Base-by-base conservation (phyloP, 2,888 invertebrate genomes). In the Bibio marci region DNA sequence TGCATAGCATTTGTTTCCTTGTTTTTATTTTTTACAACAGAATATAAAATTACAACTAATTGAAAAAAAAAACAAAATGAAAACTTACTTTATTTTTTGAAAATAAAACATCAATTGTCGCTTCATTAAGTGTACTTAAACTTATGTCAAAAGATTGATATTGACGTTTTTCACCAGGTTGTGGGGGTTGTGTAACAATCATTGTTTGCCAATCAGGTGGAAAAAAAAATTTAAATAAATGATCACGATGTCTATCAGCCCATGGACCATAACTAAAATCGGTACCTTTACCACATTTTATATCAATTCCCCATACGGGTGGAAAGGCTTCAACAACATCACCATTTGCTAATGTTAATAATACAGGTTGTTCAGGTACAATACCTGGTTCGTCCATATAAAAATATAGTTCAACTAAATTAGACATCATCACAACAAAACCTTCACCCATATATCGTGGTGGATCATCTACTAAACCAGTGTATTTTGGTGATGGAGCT, bases 231-330 rank as follows among this genome's bases (percentile, higher is more conserved):
- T 80, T 87, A 63, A 88, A 95, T 26, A 98, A 66, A 60, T 87
- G 80, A 56, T 94, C 94, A 45, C 97, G 73, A 58, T 98, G 97
- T 37, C 94, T 71, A 57, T 98, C 97, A 3, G 95, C 97, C 97
- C 97, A 98, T 1, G 97, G 97, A 0, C 97, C 97, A 55, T 97
- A 98, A 59, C 92, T 94, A 51, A 98, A 87, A 55, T 92, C 88
- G 0, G 73, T 62, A 46, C 88, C 92, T 63, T 91, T 92, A 1
- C 91, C 86, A 56, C 91, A 88, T 59, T 91, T 92, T 39, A 94
- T 82, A 57, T 92, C 94, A 12, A 94, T 79, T 6, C 92, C 92
- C 87, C 91, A 90, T 48, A 90, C 86, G 0, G 94, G 94, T 10
- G 90, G 88, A 40, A 88, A 85, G 4, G 87, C 85, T 56, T 88